Conservation (phyloP, 2,888 invertebrate genomes). For the Amphipoea lucens region DNA sequence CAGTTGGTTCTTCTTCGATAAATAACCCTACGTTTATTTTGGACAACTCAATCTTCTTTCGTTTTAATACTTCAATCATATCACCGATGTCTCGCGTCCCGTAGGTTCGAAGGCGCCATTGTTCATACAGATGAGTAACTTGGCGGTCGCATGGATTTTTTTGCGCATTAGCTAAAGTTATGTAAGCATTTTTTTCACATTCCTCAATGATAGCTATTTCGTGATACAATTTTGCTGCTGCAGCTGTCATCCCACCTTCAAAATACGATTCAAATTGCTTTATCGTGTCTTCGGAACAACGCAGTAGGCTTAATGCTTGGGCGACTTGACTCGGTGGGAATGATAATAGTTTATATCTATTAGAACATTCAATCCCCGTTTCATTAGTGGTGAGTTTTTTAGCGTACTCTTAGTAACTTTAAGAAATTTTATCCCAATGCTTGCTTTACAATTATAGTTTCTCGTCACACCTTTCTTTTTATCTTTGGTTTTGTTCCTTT, state of each 20-base stretch:
- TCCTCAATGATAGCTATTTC: slow-evolving; percentile 57
- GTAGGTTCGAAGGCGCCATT: slow-evolving; percentile 41
- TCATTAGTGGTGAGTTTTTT: slow-evolving; percentile 34
- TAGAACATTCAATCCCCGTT: slow-evolving; percentile 53
- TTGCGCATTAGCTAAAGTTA: slow-evolving; percentile 41
- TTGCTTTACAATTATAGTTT: slow-evolving; percentile 47
- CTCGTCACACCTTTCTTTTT: slow-evolving; percentile 54
- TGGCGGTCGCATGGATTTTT: slow-evolving; percentile 45
- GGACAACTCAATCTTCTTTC: slow-evolving; percentile 33
- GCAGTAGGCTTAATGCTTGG: slow-evolving; percentile 56
- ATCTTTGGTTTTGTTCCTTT: slow-evolving; percentile 60
- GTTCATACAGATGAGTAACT: slow-evolving; percentile 48
- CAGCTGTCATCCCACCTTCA: slow-evolving; percentile 57
- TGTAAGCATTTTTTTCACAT: slow-evolving; percentile 41
- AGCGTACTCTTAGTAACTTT: slow-evolving; percentile 37
- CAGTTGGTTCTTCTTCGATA: slow-evolving; percentile 33
- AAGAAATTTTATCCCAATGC: slow-evolving; percentile 47
- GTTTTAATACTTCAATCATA: slow-evolving; percentile 35
- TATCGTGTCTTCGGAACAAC: slow-evolving; percentile 60
- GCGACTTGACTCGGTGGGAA: slow-evolving; percentile 51
- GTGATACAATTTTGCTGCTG: slow-evolving; percentile 53
- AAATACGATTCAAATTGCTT: slow-evolving; percentile 57
- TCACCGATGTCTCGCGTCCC: slow-evolving; percentile 42
- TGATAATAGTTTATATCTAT: slow-evolving; percentile 55
- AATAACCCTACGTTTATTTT: slow-evolving; percentile 5